Evolutionary conservation across 2,797 vertebrate species (phyloP).

Genomic region (Clarias laeviceps): DNA sequence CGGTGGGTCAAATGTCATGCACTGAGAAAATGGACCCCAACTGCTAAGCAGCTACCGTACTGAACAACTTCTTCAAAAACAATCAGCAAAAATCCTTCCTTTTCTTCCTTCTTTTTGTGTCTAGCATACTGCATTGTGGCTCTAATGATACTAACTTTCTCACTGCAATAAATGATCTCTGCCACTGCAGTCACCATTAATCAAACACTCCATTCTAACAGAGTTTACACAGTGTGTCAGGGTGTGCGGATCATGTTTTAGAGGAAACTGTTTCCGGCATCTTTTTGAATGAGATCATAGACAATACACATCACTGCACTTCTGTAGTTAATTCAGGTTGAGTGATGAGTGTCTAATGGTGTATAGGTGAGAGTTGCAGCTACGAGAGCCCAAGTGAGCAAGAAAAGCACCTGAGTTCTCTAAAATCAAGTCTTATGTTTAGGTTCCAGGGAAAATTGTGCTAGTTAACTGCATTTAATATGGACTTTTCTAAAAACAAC

Average conservation of each 20-base stretch:
- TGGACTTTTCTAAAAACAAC: background rate
- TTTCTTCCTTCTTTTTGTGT: slow-evolving; percentile 17
- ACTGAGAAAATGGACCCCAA: slow-evolving; percentile 50
- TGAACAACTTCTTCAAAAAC: slow-evolving; percentile 15
- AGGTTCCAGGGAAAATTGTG: background rate
- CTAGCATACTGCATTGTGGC: slow-evolving; percentile 4
- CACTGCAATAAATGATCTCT: slow-evolving; percentile 20
- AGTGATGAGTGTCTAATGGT: background rate
- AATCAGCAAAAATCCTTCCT: slow-evolving; percentile 13
- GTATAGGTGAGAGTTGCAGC: background rate
- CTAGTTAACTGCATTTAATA: background rate
- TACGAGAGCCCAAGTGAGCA: background rate
- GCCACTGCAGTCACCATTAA: slow-evolving; percentile 17
- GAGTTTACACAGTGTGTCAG: background rate
- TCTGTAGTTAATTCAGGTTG: background rate
- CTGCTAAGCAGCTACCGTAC: slow-evolving; percentile 5
- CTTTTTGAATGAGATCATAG: background rate
- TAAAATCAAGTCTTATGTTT: background rate
- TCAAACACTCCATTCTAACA: slow-evolving; percentile 3
- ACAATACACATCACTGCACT: background rate
- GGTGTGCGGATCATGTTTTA: background rate
- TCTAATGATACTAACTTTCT: slow-evolving; percentile 45
- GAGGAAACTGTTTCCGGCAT: background rate
- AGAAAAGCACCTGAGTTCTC: background rate
- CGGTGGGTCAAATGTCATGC: slow-evolving; percentile 39